phyloP scores from a whole-genome alignment of 2,113 vertebrate species.

The Illadopsis cleaveri region DNA sequence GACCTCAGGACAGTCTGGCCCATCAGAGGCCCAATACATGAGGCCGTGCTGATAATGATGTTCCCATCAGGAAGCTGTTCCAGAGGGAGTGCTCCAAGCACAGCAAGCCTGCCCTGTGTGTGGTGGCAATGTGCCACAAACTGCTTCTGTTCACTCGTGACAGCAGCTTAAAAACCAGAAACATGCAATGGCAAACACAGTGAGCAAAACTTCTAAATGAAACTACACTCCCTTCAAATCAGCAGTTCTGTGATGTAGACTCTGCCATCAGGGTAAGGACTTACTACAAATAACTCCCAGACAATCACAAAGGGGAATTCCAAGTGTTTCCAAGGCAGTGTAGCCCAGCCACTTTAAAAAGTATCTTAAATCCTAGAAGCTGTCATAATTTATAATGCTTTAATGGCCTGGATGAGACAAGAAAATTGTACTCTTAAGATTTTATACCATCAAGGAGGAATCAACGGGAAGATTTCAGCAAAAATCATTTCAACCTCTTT shows the following conservation, averaged over 20 bases:
- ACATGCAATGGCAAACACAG: background rate
- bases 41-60: background rate
- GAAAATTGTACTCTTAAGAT: background rate
- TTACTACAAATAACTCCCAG: constrained; percentile 41
- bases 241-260: background rate
- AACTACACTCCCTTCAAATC: background rate
- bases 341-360: background rate
- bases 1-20: background rate
- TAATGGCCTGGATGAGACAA: background rate
- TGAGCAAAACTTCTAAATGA: background rate
- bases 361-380: background rate
- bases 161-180: background rate
- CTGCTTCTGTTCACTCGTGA: background rate
- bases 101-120: background rate
- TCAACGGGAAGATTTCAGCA: background rate
- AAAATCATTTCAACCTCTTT: background rate
- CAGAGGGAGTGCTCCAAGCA: background rate
- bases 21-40: background rate
- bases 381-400: constrained; percentile 11
- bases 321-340: background rate
- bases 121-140: background rate
- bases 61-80: background rate
- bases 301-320: constrained; percentile 35
- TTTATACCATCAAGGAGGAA: background rate
- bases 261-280: background rate